Base-by-base conservation (phyloP, 2,113 vertebrate species). In the Rhagologus leucostigma region DNA sequence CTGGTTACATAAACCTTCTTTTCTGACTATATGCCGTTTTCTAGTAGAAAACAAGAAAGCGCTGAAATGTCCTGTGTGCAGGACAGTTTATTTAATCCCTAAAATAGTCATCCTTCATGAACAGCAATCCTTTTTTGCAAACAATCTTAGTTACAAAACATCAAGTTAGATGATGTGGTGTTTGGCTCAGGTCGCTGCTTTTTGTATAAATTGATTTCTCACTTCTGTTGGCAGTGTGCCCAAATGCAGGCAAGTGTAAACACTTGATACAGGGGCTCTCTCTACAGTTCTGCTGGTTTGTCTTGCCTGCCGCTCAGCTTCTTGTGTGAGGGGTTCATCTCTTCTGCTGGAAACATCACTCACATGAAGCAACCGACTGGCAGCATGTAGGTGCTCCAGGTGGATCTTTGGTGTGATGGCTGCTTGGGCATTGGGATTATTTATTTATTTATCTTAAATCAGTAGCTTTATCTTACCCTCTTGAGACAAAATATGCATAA, bases 1-100 rank as follows among this genome's bases (percentile, higher is more conserved):
- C 39, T 81, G 47, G 35, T 92, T 94, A 89, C 16, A 81, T 87
- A 82, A 95, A 23, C 67, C 13, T n/a, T 16, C 8, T 91, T 93
- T 69, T 65, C 53, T 87, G 65, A 33, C 14, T 78, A 5, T 19
- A 8, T 77, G 30, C 10, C 18, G 29, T 85, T 84, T 90, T 49
- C 47, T 56, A 67, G 47, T 67, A 86, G 32, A 81, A 90, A 91
- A 52, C 14, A 62, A 55, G 20, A 68, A 81, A 91, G 49, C 46
- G 11, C 2, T 73, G 69, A 35, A 41, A 12, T 63, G 3, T 39
- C 16, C 15, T 42, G 1, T 64, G 14, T 71, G 32, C 1, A 46
- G 10, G 33, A 33, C 29, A 23, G 27, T 79, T 55, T 57, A 57
- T 76, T 86, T 65, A 82, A 52, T 60, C 22, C 12, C 24, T 56